Conservation (phyloP, 2,888 invertebrate species). For the Fissipunctia ypsillon region DNA sequence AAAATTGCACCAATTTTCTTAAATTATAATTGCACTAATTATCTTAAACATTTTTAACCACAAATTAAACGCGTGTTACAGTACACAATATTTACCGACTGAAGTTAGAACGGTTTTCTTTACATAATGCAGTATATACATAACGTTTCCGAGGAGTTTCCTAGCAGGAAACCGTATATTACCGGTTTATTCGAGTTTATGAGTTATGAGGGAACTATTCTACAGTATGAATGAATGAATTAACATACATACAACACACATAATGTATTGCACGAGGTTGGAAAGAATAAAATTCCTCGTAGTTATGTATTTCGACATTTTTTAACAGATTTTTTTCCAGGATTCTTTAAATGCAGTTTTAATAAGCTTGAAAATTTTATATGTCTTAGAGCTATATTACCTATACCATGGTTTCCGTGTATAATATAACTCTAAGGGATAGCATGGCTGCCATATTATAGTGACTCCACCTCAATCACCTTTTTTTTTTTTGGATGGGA, state of each 20-base stretch:
- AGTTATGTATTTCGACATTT: neutral
- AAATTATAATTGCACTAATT: neutral
- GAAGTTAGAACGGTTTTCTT: constrained; percentile 24
- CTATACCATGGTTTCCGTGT: no score
- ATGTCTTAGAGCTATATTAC: no score
- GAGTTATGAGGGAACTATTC: constrained; percentile 21
- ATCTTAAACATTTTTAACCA: neutral
- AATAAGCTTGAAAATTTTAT: neutral
- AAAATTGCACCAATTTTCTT: constrained; percentile 6
- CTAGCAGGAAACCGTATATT: constrained; percentile 45
- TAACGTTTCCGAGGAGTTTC: constrained; percentile 45
- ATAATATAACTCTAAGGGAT: no score
- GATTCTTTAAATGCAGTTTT: neutral
- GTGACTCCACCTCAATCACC: no score
- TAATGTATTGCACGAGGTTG: neutral
- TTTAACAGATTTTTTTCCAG: neutral
- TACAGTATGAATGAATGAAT: constrained; percentile 11
- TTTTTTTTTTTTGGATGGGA: no score
- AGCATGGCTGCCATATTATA: no score
- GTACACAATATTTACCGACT: constrained; percentile 24
- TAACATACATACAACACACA: neutral
- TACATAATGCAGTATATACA: constrained; percentile 42
- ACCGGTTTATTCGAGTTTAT: neutral
- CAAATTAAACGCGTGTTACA: constrained; percentile 39
- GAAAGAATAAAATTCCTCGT: neutral